Base-by-base conservation (phyloP, 2,888 invertebrate genomes). In the Chironomus tentans region DNA sequence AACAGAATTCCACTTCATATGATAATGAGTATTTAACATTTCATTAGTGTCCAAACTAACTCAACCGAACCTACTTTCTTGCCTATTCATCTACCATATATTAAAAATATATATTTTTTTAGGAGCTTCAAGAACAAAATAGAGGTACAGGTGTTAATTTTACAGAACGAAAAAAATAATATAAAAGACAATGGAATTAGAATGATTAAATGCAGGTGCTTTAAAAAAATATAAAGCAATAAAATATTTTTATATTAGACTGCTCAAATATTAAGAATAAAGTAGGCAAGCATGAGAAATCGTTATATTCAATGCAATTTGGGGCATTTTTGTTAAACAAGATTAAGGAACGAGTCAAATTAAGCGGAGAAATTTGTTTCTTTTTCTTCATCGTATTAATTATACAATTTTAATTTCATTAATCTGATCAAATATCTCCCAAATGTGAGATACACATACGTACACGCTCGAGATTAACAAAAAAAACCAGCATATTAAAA, bases 131-230 rank as follows among this genome's bases (percentile, higher is more conserved):
- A 38, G 38, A 38, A 38, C 10, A 13, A 65, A 21, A 65, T 65
- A 12, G 3, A 24, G 65, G 65, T 68, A 62, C 72, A 73, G 72
- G 72, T 73, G 72, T 61, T 50, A 48, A 38, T 28, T 61, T 62
- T 22, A 7, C 13, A 50, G n/a, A n/a, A n/a, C 15, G 15, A 48
- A 48, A n/a, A 48, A 48, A 24, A 24, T 24, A 24, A 24, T 24
- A 24, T 24, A 28, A 28, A 50, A 50, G 50, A 50, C 50, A 56
- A 56, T 56, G 18, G 56, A 15, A 21, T 65, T 21, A 38, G 38
- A 38, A 62, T 38, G 50, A 61, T 62, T 73, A 6, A 73, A 73
- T 62, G 72, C 72, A 73, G 72, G 61, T 73, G 72, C 72, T 62
- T 70, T 38, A 38, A 38, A 38, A n/a, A 28, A 28, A 28, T 28